Conservation (phyloP, 2,113 vertebrate species). For the Tupaia tana region DNA sequence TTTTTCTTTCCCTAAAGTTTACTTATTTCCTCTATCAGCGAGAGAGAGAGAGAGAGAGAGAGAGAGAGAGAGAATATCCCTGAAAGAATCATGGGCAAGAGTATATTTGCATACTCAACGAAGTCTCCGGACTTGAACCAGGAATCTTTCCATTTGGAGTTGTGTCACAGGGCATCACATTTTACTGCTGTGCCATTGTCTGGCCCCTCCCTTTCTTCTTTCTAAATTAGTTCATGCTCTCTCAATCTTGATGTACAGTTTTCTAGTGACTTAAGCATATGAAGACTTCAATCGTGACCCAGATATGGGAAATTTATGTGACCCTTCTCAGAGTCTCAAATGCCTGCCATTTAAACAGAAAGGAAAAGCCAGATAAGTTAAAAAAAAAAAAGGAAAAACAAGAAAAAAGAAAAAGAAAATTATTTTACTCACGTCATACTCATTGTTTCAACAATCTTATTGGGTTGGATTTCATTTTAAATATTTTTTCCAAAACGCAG, state of each 20-base stretch:
- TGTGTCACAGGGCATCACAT: no score
- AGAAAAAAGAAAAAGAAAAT: no score
- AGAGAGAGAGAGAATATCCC: no score
- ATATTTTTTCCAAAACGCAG: not conserved
- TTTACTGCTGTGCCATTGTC: no score
- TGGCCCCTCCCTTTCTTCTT: not conserved
- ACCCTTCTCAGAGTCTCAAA: not conserved
- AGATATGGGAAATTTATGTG: not conserved
- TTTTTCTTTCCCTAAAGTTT: no score
- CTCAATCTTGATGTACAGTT: not conserved
- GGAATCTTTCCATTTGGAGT: no score
- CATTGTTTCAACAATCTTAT: not conserved
- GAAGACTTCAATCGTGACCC: not conserved
- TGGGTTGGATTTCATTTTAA: not conserved
- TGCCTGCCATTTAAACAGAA: not conserved
- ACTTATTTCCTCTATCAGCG: no score
- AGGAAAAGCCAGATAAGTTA: not conserved
- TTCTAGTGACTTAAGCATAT: not conserved
- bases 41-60: no score
- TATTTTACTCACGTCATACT: not conserved
- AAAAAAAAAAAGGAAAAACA: not conserved
- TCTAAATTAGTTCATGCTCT: not conserved
- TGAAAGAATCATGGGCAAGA: no score
- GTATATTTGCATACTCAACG: no score
- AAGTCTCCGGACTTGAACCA: no score